Percentiles rank a stretch among this genome's conserved stretches.
phyloP scores from a whole-genome alignment of 1,140 invertebrate species.

The Amyelois transitella region DNA sequence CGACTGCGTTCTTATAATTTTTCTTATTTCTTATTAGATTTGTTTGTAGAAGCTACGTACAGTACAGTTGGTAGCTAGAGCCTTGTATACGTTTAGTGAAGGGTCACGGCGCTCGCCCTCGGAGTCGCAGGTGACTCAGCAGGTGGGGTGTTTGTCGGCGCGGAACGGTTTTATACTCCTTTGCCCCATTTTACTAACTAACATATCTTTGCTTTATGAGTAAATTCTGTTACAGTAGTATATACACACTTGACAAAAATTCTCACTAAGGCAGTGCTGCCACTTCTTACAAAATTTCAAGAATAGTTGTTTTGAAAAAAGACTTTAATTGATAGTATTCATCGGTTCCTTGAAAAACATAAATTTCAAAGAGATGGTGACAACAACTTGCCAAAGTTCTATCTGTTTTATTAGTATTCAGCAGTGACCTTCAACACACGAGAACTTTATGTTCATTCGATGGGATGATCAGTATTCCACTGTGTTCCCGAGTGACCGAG shows the following conservation, averaged over 20 bases:
- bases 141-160: constrained; percentile 59
- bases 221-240: not conserved
- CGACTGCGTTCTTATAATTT: too few species aligned
- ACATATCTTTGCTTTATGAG: not conserved
- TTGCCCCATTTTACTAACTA: constrained; percentile 7
- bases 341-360: too few species aligned
- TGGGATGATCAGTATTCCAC: constrained; percentile 41
- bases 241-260: not conserved
- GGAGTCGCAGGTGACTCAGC: constrained; percentile 58
- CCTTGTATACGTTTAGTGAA: constrained; percentile 1
- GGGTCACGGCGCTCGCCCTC: constrained; percentile 11
- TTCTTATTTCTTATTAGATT: too few species aligned
- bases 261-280: not conserved
- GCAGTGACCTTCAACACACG: not conserved
- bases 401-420: not conserved
- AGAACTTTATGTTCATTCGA: not conserved
- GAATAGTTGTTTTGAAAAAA: too few species aligned
- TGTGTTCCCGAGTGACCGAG: constrained; percentile 62
- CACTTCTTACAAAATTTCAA: too few species aligned
- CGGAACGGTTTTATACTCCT: constrained; percentile 35
- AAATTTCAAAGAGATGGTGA: too few species aligned
- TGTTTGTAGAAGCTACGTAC: too few species aligned
- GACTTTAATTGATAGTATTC: too few species aligned
- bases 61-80: too few species aligned
- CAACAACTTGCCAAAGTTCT: too few species aligned